These are phyloP conservation scores for Cacatua alba DNA, from an alignment of 2,113 vertebrate species.

Conservation along the genomic window DNA sequence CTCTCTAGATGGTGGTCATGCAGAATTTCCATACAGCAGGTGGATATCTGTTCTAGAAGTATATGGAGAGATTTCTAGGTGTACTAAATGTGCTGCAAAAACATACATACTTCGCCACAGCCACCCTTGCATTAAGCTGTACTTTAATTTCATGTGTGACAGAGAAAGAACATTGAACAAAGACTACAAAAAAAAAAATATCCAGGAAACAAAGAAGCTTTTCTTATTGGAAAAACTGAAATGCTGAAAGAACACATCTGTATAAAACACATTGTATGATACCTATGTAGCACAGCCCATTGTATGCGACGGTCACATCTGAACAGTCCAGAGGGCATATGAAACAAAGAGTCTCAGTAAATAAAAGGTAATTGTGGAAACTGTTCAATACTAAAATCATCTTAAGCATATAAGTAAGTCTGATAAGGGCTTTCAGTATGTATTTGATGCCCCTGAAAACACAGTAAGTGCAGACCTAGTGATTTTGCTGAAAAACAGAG, in stretches of 20 bases:
- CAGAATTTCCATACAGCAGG: not conserved
- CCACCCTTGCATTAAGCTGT: not conserved
- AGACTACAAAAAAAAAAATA: not conserved
- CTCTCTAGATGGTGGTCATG: not conserved
- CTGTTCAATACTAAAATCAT: not conserved
- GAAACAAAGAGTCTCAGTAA: not conserved
- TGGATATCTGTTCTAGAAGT: not conserved
- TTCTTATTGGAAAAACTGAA: not conserved
- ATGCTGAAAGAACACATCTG: not conserved
- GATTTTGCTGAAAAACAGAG: not conserved
- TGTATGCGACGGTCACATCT: not conserved
- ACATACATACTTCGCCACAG: accelerated
- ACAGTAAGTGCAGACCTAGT: not conserved
- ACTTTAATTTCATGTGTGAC: not conserved
- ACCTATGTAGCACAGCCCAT: not conserved
- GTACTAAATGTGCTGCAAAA: not conserved
- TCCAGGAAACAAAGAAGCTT: not conserved
- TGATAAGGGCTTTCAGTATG: not conserved
- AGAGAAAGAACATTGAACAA: not conserved
- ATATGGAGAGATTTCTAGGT: not conserved
- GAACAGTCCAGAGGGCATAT: not conserved
- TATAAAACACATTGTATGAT: not conserved
- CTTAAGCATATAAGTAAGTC: not conserved
- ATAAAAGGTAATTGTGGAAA: not conserved
- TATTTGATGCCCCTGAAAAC: not conserved